Evolutionary conservation across 30 jellyfish, hydroid and myxozoan species (phyloP).

Genomic region (Turritopsis rubra): DNA sequence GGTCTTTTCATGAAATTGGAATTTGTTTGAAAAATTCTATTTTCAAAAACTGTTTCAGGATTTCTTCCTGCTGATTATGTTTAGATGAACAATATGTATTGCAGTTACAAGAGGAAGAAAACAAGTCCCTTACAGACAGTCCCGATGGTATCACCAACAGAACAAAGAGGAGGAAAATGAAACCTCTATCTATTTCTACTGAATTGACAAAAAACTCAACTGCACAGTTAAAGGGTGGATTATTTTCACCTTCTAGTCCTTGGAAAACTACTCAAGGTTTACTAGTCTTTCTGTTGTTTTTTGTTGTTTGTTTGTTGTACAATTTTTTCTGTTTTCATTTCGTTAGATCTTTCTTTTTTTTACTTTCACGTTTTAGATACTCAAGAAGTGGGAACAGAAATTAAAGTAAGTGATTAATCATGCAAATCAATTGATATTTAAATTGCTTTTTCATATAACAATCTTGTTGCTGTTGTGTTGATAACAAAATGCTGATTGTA

Average conservation of each 20-base stretch:
- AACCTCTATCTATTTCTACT: not conserved
- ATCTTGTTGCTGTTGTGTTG: too few species aligned
- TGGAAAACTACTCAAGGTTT: not conserved
- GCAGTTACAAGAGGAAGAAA: slow-evolving; percentile 22
- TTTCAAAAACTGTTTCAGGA: too few species aligned
- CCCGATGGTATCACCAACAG: not conserved
- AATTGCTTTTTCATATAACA: too few species aligned
- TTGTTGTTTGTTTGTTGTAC: not conserved
- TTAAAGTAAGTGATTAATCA: not conserved
- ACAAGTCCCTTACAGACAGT: not conserved
- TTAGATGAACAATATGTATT: slow-evolving; percentile 19
- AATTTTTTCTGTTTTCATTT: not conserved
- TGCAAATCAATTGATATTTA: not conserved
- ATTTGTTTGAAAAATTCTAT: not conserved
- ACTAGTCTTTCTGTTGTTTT: not conserved
- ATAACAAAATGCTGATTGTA: too few species aligned
- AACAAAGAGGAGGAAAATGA: not conserved
- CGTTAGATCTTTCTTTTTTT: not conserved
- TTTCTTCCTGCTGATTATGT: not conserved
- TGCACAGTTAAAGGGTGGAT: not conserved
- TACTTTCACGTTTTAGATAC: not conserved
- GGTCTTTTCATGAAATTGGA: not conserved
- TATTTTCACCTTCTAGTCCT: slow-evolving; percentile 14
- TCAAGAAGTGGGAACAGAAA: not conserved
- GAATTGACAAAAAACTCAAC: not conserved